phyloP scores from a whole-genome alignment of 2,113 vertebrate species.

The Amblyornis subalaris region DNA sequence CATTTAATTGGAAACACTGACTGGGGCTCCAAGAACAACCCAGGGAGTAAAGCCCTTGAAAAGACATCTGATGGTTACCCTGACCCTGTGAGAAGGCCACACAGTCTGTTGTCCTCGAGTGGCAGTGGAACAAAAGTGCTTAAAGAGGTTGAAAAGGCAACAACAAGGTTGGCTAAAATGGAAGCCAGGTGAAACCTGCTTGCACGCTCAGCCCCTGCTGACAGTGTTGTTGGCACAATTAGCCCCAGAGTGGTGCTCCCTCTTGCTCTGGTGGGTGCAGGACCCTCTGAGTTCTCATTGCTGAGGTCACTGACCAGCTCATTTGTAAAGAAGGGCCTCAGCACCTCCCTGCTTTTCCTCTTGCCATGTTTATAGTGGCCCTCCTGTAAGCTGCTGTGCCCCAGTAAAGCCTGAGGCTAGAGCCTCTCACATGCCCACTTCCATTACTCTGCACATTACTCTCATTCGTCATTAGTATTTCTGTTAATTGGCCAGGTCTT shows the following conservation, averaged over 20 bases:
- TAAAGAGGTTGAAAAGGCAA: not conserved
- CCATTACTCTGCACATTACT: not conserved
- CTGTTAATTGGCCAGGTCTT: not conserved
- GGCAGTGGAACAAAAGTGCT: not conserved
- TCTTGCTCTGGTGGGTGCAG: not conserved
- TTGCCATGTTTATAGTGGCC: not conserved
- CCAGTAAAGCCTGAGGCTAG: not conserved
- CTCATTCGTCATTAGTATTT: not conserved
- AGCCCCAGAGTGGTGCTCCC: not conserved
- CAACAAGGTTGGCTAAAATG: not conserved
- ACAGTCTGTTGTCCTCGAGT: not conserved
- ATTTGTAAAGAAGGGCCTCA: not conserved
- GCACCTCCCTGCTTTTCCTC: not conserved
- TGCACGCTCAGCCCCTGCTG: not conserved
- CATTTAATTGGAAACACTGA: not conserved
- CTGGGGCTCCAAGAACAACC: not conserved
- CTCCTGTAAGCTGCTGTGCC: not conserved
- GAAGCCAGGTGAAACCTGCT: not conserved
- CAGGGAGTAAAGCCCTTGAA: not conserved
- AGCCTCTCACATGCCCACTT: not conserved
- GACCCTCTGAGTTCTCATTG: not conserved
- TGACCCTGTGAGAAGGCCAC: not conserved
- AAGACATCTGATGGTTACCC: not conserved
- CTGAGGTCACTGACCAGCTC: not conserved
- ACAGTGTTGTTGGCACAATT: accelerated